Conservation (phyloP, 1,140 invertebrate species). For the Apis cerana region DNA sequence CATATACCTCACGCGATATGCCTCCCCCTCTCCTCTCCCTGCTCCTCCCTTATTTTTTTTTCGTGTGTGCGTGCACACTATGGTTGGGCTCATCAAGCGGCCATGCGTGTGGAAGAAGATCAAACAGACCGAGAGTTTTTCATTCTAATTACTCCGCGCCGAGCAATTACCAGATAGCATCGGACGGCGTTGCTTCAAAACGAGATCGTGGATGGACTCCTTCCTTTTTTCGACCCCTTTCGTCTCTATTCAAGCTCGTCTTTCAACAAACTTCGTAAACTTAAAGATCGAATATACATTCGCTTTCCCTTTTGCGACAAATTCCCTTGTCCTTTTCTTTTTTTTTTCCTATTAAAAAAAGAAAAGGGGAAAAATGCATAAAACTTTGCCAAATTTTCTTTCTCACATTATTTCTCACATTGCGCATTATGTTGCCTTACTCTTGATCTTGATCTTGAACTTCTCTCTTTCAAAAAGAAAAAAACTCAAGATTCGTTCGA, state of each 20-base stretch:
- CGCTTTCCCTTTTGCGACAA: too few relatives aligned
- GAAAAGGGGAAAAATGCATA: too few relatives aligned
- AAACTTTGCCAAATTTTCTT: too few relatives aligned
- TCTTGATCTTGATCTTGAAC: neutral
- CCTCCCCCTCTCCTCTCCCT: neutral
- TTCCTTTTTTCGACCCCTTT: neutral
- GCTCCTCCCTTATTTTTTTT: slow-evolving; percentile 17
- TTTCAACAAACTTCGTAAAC: neutral
- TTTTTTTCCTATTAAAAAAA: too few relatives aligned
- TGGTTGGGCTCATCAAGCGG: slow-evolving; percentile 68
- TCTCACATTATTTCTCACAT: too few relatives aligned
- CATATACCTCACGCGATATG: slow-evolving; percentile 74
- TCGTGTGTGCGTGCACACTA: slow-evolving; percentile 7
- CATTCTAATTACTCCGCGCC: slow-evolving; percentile 74
- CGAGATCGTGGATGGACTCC: slow-evolving; percentile 1
- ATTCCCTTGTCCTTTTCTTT: too few relatives aligned
- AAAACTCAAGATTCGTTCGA: neutral
- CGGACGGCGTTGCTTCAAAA: slow-evolving; percentile 35
- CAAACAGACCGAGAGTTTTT: slow-evolving; percentile 78
- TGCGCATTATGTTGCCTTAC: too few relatives aligned
- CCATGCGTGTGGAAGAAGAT: slow-evolving; percentile 61
- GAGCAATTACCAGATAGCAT: slow-evolving; percentile 69
- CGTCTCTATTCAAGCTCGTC: neutral
- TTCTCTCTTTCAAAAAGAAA: neutral
- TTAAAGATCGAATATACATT: neutral